These are phyloP conservation scores for Habrosyne pyritoides DNA, from an alignment of 2,888 invertebrate genomes.

Conservation along the genomic window DNA sequence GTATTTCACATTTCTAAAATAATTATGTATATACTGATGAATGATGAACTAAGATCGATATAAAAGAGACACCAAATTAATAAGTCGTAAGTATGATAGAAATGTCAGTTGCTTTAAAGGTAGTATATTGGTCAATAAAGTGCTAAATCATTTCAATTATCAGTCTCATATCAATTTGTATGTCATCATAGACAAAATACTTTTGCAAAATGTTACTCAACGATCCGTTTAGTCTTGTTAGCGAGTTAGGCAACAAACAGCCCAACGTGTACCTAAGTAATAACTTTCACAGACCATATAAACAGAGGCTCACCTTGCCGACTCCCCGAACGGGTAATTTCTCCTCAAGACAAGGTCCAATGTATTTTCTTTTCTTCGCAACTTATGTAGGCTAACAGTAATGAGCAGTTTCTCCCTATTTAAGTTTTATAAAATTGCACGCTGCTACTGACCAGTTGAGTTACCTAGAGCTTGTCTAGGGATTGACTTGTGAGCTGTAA, in stretches of 20 bases:
- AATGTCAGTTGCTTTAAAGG: not conserved
- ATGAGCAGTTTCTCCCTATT: conserved; percentile 69
- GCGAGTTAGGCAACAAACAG: conserved; percentile 14
- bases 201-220: conserved; percentile 5
- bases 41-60: not conserved
- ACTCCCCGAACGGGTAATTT: conserved; percentile 65
- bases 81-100: not conserved
- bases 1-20: not conserved
- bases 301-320: conserved; percentile 68
- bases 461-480: conserved; percentile 47
- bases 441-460: conserved; percentile 51
- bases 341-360: conserved; percentile 63
- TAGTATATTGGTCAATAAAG: conserved; percentile 2
- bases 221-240: conserved; percentile 1
- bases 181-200: not conserved
- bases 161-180: not conserved
- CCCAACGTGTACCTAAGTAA: conserved; percentile 39
- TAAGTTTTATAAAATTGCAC: conserved; percentile 64
- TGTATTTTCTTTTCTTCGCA: conserved; percentile 76
- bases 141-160: not conserved
- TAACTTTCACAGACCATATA: conserved; percentile 75
- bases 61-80: no score
- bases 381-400: conserved; percentile 70
- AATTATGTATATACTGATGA: not conserved
- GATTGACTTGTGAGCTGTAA: conserved; percentile 27